phyloP scores from a whole-genome alignment of 2,797 vertebrate genomes.

The Danio albolineatus region DNA sequence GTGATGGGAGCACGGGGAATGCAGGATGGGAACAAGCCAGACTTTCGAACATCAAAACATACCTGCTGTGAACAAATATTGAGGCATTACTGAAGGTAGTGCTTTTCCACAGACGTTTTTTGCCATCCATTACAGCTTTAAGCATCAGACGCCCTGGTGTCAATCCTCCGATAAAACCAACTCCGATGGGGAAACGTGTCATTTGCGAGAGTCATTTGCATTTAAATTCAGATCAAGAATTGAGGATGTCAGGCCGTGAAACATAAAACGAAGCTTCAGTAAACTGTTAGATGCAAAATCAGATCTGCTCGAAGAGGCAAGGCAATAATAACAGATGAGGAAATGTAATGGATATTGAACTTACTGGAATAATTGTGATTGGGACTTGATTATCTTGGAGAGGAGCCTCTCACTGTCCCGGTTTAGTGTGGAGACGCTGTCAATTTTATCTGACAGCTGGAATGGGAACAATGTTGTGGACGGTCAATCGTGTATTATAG shows the following conservation, averaged over 20 bases:
- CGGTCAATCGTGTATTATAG: background rate
- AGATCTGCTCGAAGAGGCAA: constrained; percentile 2
- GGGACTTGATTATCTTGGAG: constrained; percentile 29
- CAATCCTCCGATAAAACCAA: constrained; percentile 63
- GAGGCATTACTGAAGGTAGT: constrained; percentile 58
- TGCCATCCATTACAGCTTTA: constrained; percentile 59
- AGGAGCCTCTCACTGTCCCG: background rate
- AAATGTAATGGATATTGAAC: constrained; percentile 39
- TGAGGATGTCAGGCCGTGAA: constrained; percentile 22
- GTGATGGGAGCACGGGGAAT: constrained; percentile 59
- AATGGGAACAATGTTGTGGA: constrained; percentile 27
- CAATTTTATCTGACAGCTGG: background rate
- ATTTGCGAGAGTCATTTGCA: constrained; percentile 67
- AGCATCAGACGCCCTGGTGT: constrained; percentile 52
- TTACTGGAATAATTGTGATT: constrained; percentile 24
- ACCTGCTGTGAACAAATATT: constrained; percentile 66
- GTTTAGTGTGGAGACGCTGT: constrained; percentile 18
- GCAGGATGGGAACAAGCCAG: constrained; percentile 55
- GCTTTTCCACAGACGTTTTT: constrained; percentile 50
- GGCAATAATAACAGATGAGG: constrained; percentile 19
- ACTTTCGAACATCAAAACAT: constrained; percentile 63
- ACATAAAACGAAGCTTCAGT: constrained; percentile 13
- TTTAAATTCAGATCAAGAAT: constrained; percentile 61
- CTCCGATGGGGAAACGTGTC: constrained; percentile 59
- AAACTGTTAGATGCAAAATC: background rate